Percentiles rank a stretch among this genome's conserved stretches.
Conservation (phyloP, 2,888 invertebrate genomes). For the Lamellibrachia satsuma region DNA sequence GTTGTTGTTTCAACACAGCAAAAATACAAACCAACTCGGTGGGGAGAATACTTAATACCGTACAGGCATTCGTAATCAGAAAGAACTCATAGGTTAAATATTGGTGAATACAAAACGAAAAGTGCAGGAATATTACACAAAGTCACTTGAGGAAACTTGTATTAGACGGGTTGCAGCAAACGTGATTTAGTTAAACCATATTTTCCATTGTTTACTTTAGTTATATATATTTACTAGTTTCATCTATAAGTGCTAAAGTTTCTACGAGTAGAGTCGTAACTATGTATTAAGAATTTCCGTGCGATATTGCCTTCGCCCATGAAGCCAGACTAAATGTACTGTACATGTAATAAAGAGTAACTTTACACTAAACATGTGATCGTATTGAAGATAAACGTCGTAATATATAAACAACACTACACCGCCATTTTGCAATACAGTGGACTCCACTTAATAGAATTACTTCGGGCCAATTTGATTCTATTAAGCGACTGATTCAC, state of each 20-base stretch:
- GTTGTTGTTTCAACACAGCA: not conserved
- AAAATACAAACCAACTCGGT: not conserved
- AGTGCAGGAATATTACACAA: not conserved
- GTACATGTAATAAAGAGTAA: not conserved
- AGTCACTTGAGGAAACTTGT: not conserved
- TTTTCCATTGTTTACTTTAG: not conserved
- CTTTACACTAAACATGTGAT: not conserved
- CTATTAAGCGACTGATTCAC: no score
- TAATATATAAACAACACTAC: constrained; percentile 6
- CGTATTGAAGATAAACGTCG: not conserved
- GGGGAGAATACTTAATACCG: not conserved
- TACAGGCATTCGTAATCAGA: not conserved
- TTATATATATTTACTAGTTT: not conserved
- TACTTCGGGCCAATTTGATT: no score
- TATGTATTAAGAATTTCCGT: not conserved
- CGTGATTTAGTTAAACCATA: not conserved
- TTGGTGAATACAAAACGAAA: not conserved
- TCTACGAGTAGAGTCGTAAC: not conserved
- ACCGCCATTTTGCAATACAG: not conserved
- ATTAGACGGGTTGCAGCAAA: not conserved
- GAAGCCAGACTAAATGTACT: not conserved
- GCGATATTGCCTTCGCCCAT: not conserved
- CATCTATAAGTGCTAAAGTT: not conserved
- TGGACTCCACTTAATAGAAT: no score
- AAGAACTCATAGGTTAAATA: not conserved